A percentile compares a stretch with the other conserved stretches of the same genome.
Conservation (phyloP, 2,888 invertebrate species). For the Unio pictorum region DNA sequence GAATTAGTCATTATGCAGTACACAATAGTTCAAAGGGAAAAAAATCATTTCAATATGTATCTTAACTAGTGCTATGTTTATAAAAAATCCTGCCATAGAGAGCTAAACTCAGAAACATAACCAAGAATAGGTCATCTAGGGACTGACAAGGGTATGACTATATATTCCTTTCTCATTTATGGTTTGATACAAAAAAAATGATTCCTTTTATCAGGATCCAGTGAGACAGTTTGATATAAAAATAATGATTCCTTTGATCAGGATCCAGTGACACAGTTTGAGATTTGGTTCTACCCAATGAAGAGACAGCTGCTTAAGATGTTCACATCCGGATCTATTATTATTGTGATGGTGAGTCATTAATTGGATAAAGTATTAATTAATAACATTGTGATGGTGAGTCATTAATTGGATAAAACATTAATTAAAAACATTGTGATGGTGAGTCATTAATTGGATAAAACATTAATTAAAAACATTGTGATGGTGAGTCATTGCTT, state of each 20-base stretch:
- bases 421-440: constrained; percentile 40
- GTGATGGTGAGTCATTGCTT: constrained; percentile 55
- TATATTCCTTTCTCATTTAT: too few species aligned
- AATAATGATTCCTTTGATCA: constrained; percentile 20
- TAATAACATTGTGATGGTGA: constrained; percentile 56
- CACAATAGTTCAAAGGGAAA: too few species aligned
- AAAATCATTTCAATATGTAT: too few species aligned
- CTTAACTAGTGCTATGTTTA: too few species aligned
- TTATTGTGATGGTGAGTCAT: constrained; percentile 62
- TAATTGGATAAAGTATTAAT: background rate
- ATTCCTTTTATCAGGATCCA: constrained; percentile 57
- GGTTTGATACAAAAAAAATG: background rate
- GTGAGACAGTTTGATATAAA: constrained; percentile 60
- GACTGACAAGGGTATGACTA: too few species aligned
- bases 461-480: constrained; percentile 11
- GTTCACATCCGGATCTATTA: constrained; percentile 53
- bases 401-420: constrained; percentile 5
- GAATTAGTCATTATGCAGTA: too few species aligned
- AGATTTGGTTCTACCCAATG: constrained; percentile 68
- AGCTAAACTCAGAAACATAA: too few species aligned
- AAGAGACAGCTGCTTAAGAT: constrained; percentile 60
- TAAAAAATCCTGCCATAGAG: too few species aligned
- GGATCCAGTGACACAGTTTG: constrained; percentile 68
- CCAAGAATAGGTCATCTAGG: too few species aligned
- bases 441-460: constrained; percentile 44